A percentile compares a stretch with the other conserved stretches of the same genome.
Evolutionary conservation across 2,888 invertebrate species (phyloP).

Genomic region (Ophion ventricosus): DNA sequence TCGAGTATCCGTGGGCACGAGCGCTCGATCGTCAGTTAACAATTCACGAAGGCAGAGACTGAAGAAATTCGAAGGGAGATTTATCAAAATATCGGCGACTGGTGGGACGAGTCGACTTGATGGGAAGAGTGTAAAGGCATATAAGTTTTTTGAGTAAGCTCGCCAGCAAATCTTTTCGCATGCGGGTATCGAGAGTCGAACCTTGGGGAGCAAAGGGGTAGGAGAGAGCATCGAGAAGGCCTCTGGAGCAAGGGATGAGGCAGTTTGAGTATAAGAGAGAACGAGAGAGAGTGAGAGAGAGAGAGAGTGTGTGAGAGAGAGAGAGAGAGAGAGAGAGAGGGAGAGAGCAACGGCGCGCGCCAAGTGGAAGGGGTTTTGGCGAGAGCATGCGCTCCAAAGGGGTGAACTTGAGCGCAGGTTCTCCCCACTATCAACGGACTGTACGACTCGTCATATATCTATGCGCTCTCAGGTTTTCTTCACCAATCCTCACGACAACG

Average conservation of each 20-base stretch:
- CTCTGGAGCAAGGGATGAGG: conserved; percentile 40
- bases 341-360: conserved; percentile 69
- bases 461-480: conserved; percentile 60
- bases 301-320: neutral
- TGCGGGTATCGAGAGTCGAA: conserved; percentile 62
- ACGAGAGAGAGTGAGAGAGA: neutral
- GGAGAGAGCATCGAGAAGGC: conserved; percentile 36
- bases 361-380: conserved; percentile 70
- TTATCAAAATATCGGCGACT: conserved; percentile 50
- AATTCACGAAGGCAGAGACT: conserved; percentile 16
- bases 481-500: conserved; percentile 40
- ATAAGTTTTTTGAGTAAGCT: conserved; percentile 1
- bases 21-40: conserved; percentile 8
- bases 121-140: conserved; percentile 26
- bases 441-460: conserved; percentile 59
- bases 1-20: neutral
- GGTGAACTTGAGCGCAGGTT: conserved; percentile 80
- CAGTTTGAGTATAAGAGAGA: neutral
- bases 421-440: conserved; percentile 68
- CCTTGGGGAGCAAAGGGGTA: conserved; percentile 44
- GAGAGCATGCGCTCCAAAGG: conserved; percentile 80
- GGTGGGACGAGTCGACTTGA: conserved; percentile 41
- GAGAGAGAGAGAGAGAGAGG: conserved; percentile 25
- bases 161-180: conserved; percentile 49
- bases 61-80: conserved; percentile 9